Percentiles rank a stretch among this genome's conserved stretches.
phyloP scores from a whole-genome alignment of 2,888 invertebrate species.

The Campopleginae sp. region DNA sequence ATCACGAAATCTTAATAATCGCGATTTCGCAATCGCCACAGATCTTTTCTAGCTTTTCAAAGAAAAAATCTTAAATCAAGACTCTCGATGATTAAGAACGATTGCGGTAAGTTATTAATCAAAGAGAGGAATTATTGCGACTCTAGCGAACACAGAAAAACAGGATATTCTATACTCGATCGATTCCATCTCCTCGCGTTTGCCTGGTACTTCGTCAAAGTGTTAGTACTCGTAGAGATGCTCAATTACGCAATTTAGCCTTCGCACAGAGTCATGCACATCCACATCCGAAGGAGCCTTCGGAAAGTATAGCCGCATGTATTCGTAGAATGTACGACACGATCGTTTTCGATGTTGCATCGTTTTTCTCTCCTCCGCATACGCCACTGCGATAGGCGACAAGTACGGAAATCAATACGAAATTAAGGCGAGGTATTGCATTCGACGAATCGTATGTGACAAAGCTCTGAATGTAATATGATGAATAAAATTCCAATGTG shows the following conservation, averaged over 20 bases:
- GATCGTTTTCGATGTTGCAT: constrained; percentile 48
- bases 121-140: not conserved
- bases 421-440: constrained; percentile 37
- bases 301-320: constrained; percentile 7
- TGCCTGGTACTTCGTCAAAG: not conserved
- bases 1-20: not conserved
- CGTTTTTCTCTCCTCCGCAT: constrained; percentile 20
- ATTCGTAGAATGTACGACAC: not conserved
- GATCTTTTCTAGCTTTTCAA: not conserved
- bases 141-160: not conserved
- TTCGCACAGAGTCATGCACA: constrained; percentile 46
- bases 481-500: constrained; percentile 14
- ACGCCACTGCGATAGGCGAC: constrained; percentile 27
- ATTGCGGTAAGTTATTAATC: not conserved
- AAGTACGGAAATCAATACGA: constrained; percentile 54
- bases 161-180: constrained; percentile 7
- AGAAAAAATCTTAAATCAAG: not conserved
- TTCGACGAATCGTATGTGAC: constrained; percentile 20
- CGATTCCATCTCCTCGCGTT: constrained; percentile 18
- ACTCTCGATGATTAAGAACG: not conserved
- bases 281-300: constrained; percentile 47
- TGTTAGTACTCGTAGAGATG: constrained; percentile 2
- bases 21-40: not conserved
- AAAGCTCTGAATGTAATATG: not conserved
- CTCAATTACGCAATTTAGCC: constrained; percentile 61